phyloP scores from a whole-genome alignment of 2,888 invertebrate species.

The Plebejus melissa region DNA sequence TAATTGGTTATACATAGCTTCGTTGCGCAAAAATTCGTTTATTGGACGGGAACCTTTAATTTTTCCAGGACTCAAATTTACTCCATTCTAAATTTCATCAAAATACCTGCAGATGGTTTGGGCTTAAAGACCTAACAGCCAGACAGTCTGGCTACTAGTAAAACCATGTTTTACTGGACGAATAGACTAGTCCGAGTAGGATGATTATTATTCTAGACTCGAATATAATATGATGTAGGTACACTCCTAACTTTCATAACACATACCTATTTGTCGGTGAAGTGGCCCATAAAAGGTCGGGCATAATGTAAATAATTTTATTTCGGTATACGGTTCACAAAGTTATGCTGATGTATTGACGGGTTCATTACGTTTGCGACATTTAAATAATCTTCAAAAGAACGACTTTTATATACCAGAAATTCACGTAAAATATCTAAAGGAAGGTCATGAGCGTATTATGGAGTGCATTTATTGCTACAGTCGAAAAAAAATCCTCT shows the following conservation, averaged over 20 bases:
- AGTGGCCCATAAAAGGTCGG: slow-evolving; percentile 17
- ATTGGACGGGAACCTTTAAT: no score
- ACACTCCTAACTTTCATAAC: not conserved
- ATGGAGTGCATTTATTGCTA: no score
- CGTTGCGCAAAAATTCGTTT: not conserved
- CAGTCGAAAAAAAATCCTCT: no score
- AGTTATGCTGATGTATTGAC: slow-evolving; percentile 2
- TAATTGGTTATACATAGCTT: no score
- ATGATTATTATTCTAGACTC: not conserved
- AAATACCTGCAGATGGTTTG: no score
- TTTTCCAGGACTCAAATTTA: no score
- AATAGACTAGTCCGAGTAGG: not conserved
- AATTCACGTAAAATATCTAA: not conserved
- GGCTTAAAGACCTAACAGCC: no score
- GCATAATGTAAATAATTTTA: slow-evolving; percentile 9
- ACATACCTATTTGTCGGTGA: not conserved
- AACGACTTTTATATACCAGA: not conserved
- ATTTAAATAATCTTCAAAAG: slow-evolving; percentile 7
- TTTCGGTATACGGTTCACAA: not conserved
- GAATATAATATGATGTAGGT: not conserved
- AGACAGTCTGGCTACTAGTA: no score
- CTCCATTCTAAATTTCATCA: no score
- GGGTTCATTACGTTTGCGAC: slow-evolving; percentile 5
- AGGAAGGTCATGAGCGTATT: no score
- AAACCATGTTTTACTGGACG: no score